Percentiles rank a stretch among this genome's conserved stretches.
Evolutionary conservation across 2,888 invertebrate species (phyloP).

Genomic region (Agrochola macilenta): DNA sequence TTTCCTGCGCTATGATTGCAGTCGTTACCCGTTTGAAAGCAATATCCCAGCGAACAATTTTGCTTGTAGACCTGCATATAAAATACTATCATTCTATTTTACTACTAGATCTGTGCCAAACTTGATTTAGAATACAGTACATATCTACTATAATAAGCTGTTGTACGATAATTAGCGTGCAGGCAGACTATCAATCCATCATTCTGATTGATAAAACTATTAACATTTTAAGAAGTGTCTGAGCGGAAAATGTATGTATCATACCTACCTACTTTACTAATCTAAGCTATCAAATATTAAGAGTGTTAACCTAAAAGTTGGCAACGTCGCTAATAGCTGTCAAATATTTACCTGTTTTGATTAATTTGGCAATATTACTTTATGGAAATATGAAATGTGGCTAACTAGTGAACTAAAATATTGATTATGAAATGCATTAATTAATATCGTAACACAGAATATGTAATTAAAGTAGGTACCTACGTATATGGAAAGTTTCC

Average conservation of each 20-base stretch:
- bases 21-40: slow-evolving; percentile 21
- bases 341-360: too few species aligned
- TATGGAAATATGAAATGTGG: too few species aligned
- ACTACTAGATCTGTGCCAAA: neutral
- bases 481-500: too few species aligned
- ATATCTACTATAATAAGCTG: neutral
- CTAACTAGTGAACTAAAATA: too few species aligned
- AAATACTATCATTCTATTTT: neutral
- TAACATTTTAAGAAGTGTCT: neutral
- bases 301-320: too few species aligned
- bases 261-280: neutral
- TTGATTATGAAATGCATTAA: too few species aligned
- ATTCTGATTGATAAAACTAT: slow-evolving; percentile 14
- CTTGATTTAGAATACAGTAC: neutral
- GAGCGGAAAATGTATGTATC: slow-evolving; percentile 6
- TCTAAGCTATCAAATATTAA: neutral
- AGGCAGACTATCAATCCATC: neutral
- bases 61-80: slow-evolving; percentile 8
- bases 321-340: too few species aligned
- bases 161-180: neutral
- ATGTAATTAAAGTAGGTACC: too few species aligned
- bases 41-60: slow-evolving; percentile 24
- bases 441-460: too few species aligned
- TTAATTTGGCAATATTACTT: too few species aligned
- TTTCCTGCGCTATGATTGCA: slow-evolving; percentile 47